Percentiles rank a stretch among this genome's conserved stretches.
Evolutionary conservation across 2,888 invertebrate genomes (phyloP).

Genomic region (Synergus umbraculus): DNA sequence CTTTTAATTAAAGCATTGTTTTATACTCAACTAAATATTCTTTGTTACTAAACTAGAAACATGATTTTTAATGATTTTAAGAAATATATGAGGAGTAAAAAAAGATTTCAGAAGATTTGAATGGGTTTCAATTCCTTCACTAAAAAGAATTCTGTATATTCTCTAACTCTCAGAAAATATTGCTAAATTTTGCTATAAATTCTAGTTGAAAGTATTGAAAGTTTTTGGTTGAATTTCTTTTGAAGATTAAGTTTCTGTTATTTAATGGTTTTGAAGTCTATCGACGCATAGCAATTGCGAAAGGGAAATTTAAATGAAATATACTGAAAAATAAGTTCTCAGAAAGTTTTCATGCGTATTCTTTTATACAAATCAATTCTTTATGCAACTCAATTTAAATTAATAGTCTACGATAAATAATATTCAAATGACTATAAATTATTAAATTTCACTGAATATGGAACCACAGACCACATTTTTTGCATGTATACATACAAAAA

Average conservation of each 20-base stretch:
- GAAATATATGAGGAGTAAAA: too few species aligned
- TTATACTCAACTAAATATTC: background rate
- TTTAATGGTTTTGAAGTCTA: background rate
- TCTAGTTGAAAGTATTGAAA: too few species aligned
- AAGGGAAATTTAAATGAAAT: background rate
- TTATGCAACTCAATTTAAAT: background rate
- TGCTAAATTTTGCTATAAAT: too few species aligned
- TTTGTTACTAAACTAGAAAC: background rate
- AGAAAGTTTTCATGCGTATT: background rate
- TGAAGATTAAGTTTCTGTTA: background rate
- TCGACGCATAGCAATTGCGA: background rate
- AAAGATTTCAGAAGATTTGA: too few species aligned
- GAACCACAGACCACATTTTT: too few species aligned
- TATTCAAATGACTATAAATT: background rate
- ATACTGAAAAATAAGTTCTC: background rate
- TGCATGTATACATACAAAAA: too few species aligned
- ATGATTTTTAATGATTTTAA: too few species aligned
- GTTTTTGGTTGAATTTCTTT: too few species aligned
- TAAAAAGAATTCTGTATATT: too few species aligned
- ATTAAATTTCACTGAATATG: too few species aligned
- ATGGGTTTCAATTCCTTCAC: too few species aligned
- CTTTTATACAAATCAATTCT: background rate
- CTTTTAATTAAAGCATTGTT: background rate
- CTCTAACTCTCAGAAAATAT: too few species aligned
- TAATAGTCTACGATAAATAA: background rate